Evolutionary conservation across 2,888 invertebrate species (phyloP).

Genomic region (Chesias legatella): DNA sequence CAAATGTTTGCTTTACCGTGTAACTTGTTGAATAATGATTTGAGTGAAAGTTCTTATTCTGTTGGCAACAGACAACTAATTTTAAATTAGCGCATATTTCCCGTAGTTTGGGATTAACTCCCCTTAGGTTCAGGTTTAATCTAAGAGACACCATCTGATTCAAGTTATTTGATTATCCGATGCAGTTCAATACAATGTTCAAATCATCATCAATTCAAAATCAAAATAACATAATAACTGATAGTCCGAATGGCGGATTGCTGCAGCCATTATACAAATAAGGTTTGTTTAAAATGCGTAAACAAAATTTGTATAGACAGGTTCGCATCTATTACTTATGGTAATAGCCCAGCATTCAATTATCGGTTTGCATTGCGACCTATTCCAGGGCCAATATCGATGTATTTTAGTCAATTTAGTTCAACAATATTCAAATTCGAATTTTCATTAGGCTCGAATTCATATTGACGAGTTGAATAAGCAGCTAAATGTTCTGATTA

Average conservation of each 20-base stretch:
- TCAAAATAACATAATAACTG: constrained; percentile 1
- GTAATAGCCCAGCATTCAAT: constrained; percentile 57
- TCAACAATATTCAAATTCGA: constrained; percentile 62
- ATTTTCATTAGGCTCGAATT: constrained; percentile 59
- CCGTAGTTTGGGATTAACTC: no score
- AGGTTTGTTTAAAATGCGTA: constrained; percentile 11
- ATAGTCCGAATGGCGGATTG: not conserved
- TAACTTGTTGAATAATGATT: no score
- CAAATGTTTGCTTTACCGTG: no score
- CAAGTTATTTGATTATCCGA: no score
- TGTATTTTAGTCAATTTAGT: constrained; percentile 55
- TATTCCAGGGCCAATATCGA: constrained; percentile 43
- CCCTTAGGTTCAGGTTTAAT: no score
- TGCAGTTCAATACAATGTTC: no score
- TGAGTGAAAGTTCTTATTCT: no score
- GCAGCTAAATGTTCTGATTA: constrained; percentile 53
- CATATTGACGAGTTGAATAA: constrained; percentile 58
- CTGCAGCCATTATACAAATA: constrained; percentile 17
- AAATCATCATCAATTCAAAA: no score
- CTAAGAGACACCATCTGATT: no score
- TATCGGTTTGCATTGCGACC: constrained; percentile 39
- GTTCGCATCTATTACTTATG: constrained; percentile 42
- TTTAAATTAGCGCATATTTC: no score
- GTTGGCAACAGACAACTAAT: no score
- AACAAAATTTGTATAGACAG: constrained; percentile 19